phyloP scores from a whole-genome alignment of 2,113 vertebrate genomes.

The Accipiter virgatus region DNA sequence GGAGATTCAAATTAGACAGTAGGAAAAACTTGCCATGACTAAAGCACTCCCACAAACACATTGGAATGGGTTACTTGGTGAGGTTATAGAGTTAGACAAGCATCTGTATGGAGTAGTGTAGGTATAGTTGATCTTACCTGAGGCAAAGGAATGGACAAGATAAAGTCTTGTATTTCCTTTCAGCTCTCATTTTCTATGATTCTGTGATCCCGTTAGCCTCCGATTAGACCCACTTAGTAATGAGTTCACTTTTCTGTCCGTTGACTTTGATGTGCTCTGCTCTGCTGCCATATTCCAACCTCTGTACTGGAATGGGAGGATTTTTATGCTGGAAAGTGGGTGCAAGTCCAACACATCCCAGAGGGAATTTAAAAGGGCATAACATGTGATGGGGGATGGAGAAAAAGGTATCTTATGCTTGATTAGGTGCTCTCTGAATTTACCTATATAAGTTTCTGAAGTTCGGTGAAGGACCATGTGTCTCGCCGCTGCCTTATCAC shows the following conservation, averaged over 20 bases:
- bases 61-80: not conserved
- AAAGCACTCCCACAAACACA: not conserved
- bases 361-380: not conserved
- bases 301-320: not conserved
- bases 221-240: conserved; percentile 6
- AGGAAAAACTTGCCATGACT: not conserved
- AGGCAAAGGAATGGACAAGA: conserved; percentile 45
- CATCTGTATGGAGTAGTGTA: conserved; percentile 15
- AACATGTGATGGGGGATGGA: not conserved
- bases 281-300: not conserved
- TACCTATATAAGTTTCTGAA: not conserved
- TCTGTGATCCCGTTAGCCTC: conserved; percentile 35
- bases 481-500: conserved; percentile 11
- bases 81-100: conserved; percentile 51
- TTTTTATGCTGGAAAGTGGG: not conserved
- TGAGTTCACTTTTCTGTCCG: conserved; percentile 7
- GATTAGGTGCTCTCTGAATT: not conserved
- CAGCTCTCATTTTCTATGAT: conserved; percentile 41
- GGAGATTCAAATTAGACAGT: not conserved
- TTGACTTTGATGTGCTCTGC: not conserved
- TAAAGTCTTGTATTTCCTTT: conserved; percentile 50
- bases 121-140: conserved; percentile 29
- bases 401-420: not conserved
- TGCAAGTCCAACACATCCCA: not conserved
- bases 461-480: not conserved